Evolutionary conservation across 1,140 invertebrate genomes (phyloP), one percentile per base, ranked within the genome.

Genomic region (Belonocnema kinseyi): DNA sequence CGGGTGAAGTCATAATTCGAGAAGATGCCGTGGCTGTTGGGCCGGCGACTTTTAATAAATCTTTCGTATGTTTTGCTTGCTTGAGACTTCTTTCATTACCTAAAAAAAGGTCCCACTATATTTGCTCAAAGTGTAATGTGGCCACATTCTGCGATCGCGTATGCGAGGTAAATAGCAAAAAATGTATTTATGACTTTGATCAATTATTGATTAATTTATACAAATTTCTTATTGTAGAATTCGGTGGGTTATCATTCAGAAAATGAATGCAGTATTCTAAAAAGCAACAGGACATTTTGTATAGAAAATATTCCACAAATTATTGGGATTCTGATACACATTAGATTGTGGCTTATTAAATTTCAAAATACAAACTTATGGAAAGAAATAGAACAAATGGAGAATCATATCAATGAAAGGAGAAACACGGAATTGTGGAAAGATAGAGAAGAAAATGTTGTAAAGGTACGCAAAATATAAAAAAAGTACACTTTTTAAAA

Each of bases 1-100:
- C 93, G 0, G 94, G 94, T 0, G 94, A 95, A 86, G 90, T 93
- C 3, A 93, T 95, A 58, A 80, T 95, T 1, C 90, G 91, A 8
- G 94, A 95, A 56, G 87, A 92, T 50, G 93, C 94, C 2, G 82
- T 93, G 14, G 90, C 92, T 0, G 86, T 94, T n/a, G 94, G 94
- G 12, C 94, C 94, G 1, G 91, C 88, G 71, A 89, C 80, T n/a
- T 86, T 86, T 17, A 90, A 91, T 33, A 89, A 92, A 0, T 85
- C 89, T n/a, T 88, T 92, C 0, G 85, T 94, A 0, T 95, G 95
- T 80, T 92, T 94, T 77, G 92, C 92, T 61, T 95, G 95, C 82
- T 89, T 92, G 80, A 87, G 92, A 56, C 88, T 90, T 0, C 82
- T 93, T 86, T 80, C 92, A 84, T 81, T 77, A 88, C 91, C 46